Conservation (phyloP, 1,140 invertebrate species). For the Drosophila lacteicornis region DNA sequence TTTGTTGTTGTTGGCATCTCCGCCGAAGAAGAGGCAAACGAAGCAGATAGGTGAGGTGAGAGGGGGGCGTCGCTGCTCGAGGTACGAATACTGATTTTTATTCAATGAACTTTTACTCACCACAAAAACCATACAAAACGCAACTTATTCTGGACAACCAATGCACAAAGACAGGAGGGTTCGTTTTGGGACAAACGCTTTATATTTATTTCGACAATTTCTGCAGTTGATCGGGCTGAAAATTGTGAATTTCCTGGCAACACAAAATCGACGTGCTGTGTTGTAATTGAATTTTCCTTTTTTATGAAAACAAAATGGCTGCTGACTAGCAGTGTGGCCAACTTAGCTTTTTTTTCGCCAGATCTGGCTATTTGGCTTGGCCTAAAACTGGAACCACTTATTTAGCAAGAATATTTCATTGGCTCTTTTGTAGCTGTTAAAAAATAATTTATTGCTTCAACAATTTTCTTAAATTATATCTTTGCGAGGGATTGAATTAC, state of each 20-base stretch:
- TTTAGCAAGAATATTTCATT: too few species aligned
- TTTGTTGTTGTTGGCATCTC: conserved; percentile 35
- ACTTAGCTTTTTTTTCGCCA: too few species aligned
- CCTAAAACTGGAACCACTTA: too few species aligned
- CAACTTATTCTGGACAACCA: conserved; percentile 64
- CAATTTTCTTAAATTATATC: too few species aligned
- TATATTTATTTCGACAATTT: conserved; percentile 71
- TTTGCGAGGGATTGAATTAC: too few species aligned
- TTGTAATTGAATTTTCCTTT: conserved; percentile 9
- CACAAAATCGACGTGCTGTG: conserved; percentile 39
- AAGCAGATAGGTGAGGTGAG: conserved; percentile 3
- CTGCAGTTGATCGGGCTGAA: conserved; percentile 59
- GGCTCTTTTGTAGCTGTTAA: too few species aligned
- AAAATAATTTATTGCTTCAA: too few species aligned
- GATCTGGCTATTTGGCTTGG: too few species aligned
- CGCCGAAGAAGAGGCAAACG: conserved; percentile 28
- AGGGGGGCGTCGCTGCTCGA: conserved; percentile 33
- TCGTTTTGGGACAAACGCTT: conserved; percentile 50
- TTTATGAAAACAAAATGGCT: conserved; percentile 38
- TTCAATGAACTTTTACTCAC: conserved; percentile 77
- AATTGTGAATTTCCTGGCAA: conserved; percentile 53
- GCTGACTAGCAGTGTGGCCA: too few species aligned
- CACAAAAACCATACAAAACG: conserved; percentile 69
- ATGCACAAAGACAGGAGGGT: conserved; percentile 71
- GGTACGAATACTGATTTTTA: conserved; percentile 50